A percentile compares a stretch with the other conserved stretches of the same genome.
These are phyloP conservation scores for Eremobia ochroleuca DNA, from an alignment of 2,888 invertebrate genomes.

Conservation along the genomic window DNA sequence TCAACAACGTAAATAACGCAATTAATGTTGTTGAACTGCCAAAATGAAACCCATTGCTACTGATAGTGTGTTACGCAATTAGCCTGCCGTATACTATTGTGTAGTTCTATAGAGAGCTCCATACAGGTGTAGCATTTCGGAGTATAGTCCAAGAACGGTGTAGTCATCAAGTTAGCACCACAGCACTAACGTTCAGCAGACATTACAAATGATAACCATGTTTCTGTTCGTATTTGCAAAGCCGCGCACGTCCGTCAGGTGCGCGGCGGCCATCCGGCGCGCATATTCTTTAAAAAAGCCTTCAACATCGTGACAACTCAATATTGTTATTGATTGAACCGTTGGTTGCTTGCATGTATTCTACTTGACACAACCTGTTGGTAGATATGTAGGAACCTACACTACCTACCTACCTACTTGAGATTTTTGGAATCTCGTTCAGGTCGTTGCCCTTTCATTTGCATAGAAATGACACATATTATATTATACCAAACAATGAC, in stretches of 20 bases:
- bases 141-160: conserved; percentile 24
- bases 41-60: too few species aligned
- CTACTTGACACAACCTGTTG: conserved; percentile 42
- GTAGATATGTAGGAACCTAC: background rate
- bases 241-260: conserved; percentile 75
- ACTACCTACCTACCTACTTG: conserved; percentile 18
- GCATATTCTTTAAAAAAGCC: conserved; percentile 70
- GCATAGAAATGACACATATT: conserved; percentile 63
- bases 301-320: conserved; percentile 72
- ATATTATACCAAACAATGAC: conserved; percentile 70
- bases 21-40: too few species aligned
- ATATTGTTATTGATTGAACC: conserved; percentile 73
- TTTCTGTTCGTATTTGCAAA: conserved; percentile 70
- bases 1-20: too few species aligned
- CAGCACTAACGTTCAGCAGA: conserved; percentile 46
- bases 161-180: conserved; percentile 50
- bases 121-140: conserved; percentile 22
- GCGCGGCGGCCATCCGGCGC: conserved; percentile 76
- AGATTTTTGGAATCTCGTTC: conserved; percentile 47
- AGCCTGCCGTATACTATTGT: conserved; percentile 23
- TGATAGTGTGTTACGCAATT: too few species aligned
- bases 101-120: conserved; percentile 18
- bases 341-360: conserved; percentile 65
- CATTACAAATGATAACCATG: conserved; percentile 67
- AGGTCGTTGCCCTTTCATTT: conserved; percentile 61